A percentile compares a stretch with the other conserved stretches of the same genome.
phyloP scores from a whole-genome alignment of 2,888 invertebrate genomes.

The Tanypteryx hageni region DNA sequence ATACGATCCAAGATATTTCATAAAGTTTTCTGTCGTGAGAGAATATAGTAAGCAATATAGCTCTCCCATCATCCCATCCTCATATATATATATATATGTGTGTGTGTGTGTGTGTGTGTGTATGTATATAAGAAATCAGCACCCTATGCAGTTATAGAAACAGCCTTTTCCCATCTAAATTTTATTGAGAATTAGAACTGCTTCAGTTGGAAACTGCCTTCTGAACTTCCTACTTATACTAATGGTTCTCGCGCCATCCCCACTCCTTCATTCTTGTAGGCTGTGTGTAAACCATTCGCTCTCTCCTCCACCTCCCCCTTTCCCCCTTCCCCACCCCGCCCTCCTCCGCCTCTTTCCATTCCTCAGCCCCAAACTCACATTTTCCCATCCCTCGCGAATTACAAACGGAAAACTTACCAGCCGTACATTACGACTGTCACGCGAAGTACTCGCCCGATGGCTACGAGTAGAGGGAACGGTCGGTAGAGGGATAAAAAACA shows the following conservation, averaged over 20 bases:
- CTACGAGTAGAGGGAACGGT: conserved; percentile 17
- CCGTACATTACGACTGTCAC: conserved; percentile 63
- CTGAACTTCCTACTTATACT: conserved; percentile 47
- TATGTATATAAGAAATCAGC: not conserved
- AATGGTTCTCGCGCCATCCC: conserved; percentile 16
- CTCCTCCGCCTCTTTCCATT: not conserved
- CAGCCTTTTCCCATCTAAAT: not conserved
- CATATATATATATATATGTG: too few relatives aligned
- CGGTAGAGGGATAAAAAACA: conserved; percentile 41
- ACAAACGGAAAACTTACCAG: conserved; percentile 59
- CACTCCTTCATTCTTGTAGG: conserved; percentile 34
- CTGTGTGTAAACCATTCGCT: not conserved
- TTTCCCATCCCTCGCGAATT: conserved; percentile 37
- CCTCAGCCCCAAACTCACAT: not conserved
- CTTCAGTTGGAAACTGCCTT: not conserved
- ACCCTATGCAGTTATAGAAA: not conserved
- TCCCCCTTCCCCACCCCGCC: not conserved
- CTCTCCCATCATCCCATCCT: too few relatives aligned
- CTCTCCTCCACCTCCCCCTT: not conserved
- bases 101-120: not conserved
- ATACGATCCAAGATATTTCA: too few relatives aligned
- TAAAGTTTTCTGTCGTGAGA: too few relatives aligned
- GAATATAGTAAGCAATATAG: too few relatives aligned
- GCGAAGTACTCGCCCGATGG: conserved; percentile 34
- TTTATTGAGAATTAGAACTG: conserved; percentile 32